phyloP scores from a whole-genome alignment of 2,888 invertebrate genomes.

The Mimumesa dahlbomi region DNA sequence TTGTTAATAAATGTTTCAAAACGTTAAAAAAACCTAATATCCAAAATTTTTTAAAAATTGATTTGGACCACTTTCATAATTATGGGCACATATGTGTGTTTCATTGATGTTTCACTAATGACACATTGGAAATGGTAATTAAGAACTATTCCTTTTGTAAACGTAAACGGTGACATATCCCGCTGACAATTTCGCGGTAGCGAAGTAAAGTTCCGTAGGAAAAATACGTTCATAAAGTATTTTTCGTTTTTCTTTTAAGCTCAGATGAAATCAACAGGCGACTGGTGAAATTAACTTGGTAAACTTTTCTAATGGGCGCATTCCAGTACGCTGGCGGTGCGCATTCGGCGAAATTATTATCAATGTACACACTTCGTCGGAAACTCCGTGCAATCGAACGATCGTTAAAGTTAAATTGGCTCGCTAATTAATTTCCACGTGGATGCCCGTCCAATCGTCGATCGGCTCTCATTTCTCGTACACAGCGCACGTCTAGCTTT shows the following conservation, averaged over 20 bases:
- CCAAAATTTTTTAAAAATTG: too few relatives aligned
- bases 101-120: too few relatives aligned
- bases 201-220: too few relatives aligned
- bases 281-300: constrained; percentile 61
- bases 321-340: constrained; percentile 35
- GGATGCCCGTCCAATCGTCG: constrained; percentile 58
- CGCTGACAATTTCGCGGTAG: too few relatives aligned
- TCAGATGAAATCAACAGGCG: constrained; percentile 64
- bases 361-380: constrained; percentile 66
- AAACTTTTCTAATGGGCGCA: constrained; percentile 61
- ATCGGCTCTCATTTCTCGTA: constrained; percentile 37
- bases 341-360: constrained; percentile 70
- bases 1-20: too few relatives aligned
- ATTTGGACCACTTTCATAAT: too few relatives aligned
- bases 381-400: constrained; percentile 67
- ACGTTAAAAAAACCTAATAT: too few relatives aligned
- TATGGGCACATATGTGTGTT: too few relatives aligned
- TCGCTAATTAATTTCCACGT: constrained; percentile 75
- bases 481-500: constrained; percentile 9
- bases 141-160: too few relatives aligned
- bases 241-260: constrained; percentile 12
- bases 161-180: too few relatives aligned
- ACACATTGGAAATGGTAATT: too few relatives aligned
- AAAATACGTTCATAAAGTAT: constrained; percentile 15
- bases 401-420: constrained; percentile 76